Evolutionary conservation across 2,797 vertebrate genomes (phyloP).

Genomic region (Cyclura pinguis): DNA sequence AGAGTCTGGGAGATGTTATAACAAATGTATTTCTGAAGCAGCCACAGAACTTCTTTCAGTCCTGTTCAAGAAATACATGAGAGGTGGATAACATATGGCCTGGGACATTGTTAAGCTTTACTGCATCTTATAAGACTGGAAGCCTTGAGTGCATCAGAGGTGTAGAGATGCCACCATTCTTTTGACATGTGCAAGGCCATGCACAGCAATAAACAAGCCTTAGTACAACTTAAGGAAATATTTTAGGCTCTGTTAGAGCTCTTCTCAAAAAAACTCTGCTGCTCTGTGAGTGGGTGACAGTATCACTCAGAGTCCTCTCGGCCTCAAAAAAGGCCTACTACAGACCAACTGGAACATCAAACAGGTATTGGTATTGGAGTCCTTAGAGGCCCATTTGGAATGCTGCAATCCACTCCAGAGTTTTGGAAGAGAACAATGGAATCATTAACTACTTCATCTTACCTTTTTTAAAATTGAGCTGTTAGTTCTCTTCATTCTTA

Average conservation of each 20-base stretch:
- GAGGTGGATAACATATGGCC: too few species aligned
- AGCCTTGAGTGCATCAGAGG: background rate
- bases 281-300: background rate
- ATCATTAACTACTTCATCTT: too few species aligned
- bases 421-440: background rate
- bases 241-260: background rate
- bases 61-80: background rate
- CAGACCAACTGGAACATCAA: background rate
- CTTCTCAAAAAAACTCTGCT: background rate
- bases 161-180: background rate
- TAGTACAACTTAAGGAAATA: background rate
- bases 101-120: background rate
- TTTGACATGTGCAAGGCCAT: background rate
- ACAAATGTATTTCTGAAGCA: background rate
- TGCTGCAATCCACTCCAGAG: background rate
- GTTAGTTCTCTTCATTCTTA: background rate
- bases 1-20: background rate
- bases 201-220: background rate
- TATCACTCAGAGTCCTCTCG: background rate
- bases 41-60: background rate
- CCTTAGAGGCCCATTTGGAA: background rate
- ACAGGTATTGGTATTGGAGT: background rate
- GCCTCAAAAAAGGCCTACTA: background rate
- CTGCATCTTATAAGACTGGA: background rate
- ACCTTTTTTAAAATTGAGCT: background rate